phyloP scores from a whole-genome alignment of 2,797 vertebrate genomes.

The Cyclura pinguis region DNA sequence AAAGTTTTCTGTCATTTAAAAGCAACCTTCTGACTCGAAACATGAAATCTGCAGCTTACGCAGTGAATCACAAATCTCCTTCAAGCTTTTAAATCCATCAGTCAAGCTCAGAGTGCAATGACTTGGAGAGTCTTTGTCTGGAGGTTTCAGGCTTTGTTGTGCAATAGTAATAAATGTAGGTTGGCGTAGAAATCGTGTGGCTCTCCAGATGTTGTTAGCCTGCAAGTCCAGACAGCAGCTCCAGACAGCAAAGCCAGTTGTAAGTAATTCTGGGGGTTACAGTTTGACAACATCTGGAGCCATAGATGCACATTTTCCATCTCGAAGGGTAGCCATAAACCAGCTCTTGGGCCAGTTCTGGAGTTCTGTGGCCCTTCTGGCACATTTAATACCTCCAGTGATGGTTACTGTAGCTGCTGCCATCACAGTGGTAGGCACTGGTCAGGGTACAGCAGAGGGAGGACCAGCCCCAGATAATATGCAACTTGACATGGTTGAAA shows the following conservation, averaged over 20 bases:
- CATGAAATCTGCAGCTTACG: slow-evolving; percentile 85
- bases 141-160: slow-evolving; percentile 80
- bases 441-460: background rate
- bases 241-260: no score
- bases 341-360: no score
- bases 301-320: no score
- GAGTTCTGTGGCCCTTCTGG: background rate
- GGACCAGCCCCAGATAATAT: background rate
- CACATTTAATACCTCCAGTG: background rate
- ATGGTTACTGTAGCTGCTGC: background rate
- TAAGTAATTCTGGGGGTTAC: no score
- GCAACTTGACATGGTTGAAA: background rate
- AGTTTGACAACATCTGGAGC: no score
- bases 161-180: slow-evolving; percentile 81
- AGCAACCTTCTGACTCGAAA: slow-evolving; percentile 79
- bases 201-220: background rate
- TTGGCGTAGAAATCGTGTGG: background rate
- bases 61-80: slow-evolving; percentile 86
- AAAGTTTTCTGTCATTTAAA: slow-evolving; percentile 81
- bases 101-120: slow-evolving; percentile 86
- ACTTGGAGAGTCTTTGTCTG: slow-evolving; percentile 83
- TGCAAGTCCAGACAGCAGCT: background rate
- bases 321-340: no score
- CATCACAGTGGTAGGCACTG: background rate
- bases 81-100: slow-evolving; percentile 91